Evolutionary conservation across 92 coral and sea anemone species (phyloP).

Genomic region (Anthopleura xanthogrammica): DNA sequence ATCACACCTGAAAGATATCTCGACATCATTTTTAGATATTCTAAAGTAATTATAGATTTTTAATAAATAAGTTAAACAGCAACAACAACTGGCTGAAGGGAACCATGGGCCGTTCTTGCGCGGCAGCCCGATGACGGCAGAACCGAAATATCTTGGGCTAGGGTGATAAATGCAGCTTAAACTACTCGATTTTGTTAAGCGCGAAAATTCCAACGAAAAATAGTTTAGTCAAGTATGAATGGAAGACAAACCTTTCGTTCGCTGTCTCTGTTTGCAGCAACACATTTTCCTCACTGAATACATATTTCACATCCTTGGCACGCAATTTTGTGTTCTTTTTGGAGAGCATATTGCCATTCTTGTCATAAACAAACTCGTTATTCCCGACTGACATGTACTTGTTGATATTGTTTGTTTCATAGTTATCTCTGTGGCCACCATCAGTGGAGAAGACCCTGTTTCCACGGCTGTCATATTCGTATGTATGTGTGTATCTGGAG

Average conservation of each 20-base stretch:
- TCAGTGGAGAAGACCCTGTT: conserved; percentile 50
- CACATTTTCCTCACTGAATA: conserved; percentile 64
- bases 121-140: no score
- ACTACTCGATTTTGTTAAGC: no score
- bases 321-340: conserved; percentile 48
- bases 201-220: no score
- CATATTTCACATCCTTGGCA: conserved; percentile 44
- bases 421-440: conserved; percentile 39
- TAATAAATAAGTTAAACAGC: no score
- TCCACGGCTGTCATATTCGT: conserved; percentile 60
- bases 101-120: no score
- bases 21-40: no score
- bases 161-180: no score
- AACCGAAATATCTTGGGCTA: no score
- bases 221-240: no score
- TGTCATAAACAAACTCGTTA: conserved; percentile 52
- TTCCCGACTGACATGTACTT: conserved; percentile 61
- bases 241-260: conserved; percentile 36
- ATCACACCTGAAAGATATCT: conserved; percentile 35
- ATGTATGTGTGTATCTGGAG: conserved; percentile 9
- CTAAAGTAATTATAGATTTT: no score
- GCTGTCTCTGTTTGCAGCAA: conserved; percentile 58
- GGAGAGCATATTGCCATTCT: conserved; percentile 65
- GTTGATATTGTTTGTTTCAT: conserved; percentile 53
- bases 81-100: no score